Base-by-base conservation (phyloP, 2,888 invertebrate genomes). In the Zaprionus bogoriensis region DNA sequence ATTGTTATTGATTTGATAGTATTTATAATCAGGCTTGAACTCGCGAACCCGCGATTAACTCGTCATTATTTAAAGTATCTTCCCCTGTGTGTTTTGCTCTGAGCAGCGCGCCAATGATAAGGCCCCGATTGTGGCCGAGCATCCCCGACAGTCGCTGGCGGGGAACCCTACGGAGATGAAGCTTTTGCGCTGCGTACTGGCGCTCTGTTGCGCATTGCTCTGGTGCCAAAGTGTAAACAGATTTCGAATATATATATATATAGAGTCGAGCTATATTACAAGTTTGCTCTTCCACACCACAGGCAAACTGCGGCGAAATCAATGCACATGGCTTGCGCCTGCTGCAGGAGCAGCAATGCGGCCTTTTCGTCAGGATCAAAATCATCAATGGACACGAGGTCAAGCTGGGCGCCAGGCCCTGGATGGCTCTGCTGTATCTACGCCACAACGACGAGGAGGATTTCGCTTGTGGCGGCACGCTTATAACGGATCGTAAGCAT, bases 401-500 rank as follows among this genome's bases (percentile, higher is more conserved):
- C 0, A 54, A 14, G 1, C 12, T 62, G 4, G 63, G 50, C 1
- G 42, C 67, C 2, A 45, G 68, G 27, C 68, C 68, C 7, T 68
- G 68, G 68, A 62, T 68, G 68, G 42, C 42, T 0, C 12, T 68
- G 14, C 27, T 68, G 1, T 46, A 32, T 1, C 2, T 54, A 3
- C 50, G 51, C 5, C 4, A 5, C 1, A 17, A 5, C 0, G n/a
- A 6, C 0, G 4, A 25, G 2, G 53, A 67, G 17, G 28, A 10
- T 0, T 67, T 47, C 10, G 42, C n/a, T 0, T 69, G 69, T 10
- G 58, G 54, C 0, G 68, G 68, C 3, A 67, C 67, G 0, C 58
- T 69, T 0, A 69, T 69, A 23, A 54, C 63, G 0, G 32, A 67
- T 20, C 67, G 69, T 69, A 59, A 55, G 59, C 27, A 14, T 2